These are phyloP conservation scores for Morphnarchus princeps DNA, from an alignment of 2,113 vertebrate species.

Conservation along the genomic window DNA sequence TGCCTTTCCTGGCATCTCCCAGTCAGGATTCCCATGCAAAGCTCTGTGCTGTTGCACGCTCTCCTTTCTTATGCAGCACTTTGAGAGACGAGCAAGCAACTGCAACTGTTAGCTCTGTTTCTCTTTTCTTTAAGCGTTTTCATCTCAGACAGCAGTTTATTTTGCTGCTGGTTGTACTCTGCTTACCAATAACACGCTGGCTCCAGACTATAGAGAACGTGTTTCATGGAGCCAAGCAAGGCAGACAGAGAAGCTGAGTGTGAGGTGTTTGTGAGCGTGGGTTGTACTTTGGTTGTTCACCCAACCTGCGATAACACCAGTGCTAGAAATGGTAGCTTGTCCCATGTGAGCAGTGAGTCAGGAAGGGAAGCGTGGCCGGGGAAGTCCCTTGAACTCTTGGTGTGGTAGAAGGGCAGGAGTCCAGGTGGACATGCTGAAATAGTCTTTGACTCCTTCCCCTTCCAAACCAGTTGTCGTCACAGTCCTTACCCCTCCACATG, in stretches of 20 bases:
- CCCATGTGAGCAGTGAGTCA: background rate
- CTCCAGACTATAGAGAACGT: background rate
- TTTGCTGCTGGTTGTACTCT: background rate
- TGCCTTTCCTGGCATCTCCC: background rate
- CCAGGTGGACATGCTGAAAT: background rate
- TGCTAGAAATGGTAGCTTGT: background rate
- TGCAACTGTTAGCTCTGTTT: background rate
- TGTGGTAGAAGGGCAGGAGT: background rate
- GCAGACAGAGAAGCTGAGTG: background rate
- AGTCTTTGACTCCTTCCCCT: background rate
- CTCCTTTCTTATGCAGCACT: background rate
- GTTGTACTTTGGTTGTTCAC: background rate
- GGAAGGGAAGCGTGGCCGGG: accelerated
- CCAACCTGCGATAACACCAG: accelerated
- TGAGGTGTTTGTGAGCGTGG: background rate
- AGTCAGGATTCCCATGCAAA: background rate
- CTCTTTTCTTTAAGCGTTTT: background rate
- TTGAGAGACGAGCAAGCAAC: background rate
- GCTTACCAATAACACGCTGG: background rate
- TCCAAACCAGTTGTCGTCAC: background rate
- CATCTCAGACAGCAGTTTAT: background rate
- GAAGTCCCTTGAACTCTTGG: background rate
- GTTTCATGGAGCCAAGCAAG: background rate
- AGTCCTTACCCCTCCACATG: background rate
- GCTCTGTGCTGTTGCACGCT: background rate